phyloP scores from a whole-genome alignment of 2,888 invertebrate species.

The Sesamia inferens region DNA sequence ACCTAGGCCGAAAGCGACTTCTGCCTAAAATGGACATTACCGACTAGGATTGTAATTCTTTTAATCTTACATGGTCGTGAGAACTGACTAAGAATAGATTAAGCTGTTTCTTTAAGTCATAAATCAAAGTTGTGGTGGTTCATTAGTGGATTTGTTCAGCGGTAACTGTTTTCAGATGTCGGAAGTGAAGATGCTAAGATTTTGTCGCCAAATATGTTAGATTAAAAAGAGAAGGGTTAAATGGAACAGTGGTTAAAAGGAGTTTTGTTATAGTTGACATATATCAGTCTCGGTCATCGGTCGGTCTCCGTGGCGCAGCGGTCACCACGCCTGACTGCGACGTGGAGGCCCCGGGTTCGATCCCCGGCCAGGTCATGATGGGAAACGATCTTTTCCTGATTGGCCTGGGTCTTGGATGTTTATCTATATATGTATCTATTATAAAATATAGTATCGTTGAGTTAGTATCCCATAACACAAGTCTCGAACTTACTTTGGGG shows the following conservation, averaged over 20 bases:
- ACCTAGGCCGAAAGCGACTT: conserved; percentile 60
- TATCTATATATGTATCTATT: too few relatives aligned
- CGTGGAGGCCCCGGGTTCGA: too few relatives aligned
- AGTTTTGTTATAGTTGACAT: not conserved
- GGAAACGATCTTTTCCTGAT: too few relatives aligned
- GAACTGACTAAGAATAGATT: conserved; percentile 60
- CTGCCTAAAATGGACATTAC: conserved; percentile 78
- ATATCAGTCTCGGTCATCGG: too few relatives aligned
- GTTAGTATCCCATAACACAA: too few relatives aligned
- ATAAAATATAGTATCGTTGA: too few relatives aligned
- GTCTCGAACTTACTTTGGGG: too few relatives aligned
- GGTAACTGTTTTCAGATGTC: not conserved
- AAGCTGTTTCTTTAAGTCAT: conserved; percentile 38
- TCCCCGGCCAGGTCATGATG: too few relatives aligned
- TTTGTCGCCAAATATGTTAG: not conserved
- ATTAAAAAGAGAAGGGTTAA: not conserved
- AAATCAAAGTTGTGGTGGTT: conserved; percentile 37
- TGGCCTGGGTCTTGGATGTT: too few relatives aligned
- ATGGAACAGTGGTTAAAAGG: not conserved
- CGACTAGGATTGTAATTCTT: conserved; percentile 59
- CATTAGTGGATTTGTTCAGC: conserved; percentile 5
- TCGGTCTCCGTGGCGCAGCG: too few relatives aligned
- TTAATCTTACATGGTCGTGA: conserved; percentile 67
- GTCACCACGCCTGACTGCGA: too few relatives aligned
- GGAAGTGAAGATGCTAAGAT: not conserved